Percentiles rank a stretch among this genome's conserved stretches.
These are phyloP conservation scores for Dallia pectoralis DNA, from an alignment of 2,797 vertebrate species.

Conservation along the genomic window DNA sequence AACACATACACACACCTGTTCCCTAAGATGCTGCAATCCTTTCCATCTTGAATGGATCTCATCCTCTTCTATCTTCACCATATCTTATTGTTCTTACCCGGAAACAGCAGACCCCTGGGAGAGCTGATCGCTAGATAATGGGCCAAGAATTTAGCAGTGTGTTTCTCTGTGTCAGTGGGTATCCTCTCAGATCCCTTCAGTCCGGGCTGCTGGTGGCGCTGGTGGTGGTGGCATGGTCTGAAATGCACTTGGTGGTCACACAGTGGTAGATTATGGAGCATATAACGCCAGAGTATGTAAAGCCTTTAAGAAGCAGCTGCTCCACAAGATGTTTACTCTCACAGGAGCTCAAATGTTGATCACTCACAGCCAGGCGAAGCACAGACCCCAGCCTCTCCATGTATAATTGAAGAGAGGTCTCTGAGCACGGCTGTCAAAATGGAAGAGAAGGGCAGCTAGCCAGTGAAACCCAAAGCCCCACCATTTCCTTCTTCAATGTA, in stretches of 20 bases:
- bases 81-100: conserved; percentile 18
- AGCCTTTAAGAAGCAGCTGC: conserved; percentile 73
- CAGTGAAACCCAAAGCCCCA: conserved; percentile 47
- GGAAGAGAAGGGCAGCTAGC: conserved; percentile 59
- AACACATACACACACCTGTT: conserved; percentile 4
- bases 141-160: conserved; percentile 21
- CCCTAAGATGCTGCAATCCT: background rate
- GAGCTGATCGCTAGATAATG: conserved; percentile 48
- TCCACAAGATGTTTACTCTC: conserved; percentile 72
- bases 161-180: background rate
- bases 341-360: conserved; percentile 78
- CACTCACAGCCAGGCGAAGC: conserved; percentile 59
- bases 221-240: conserved; percentile 30
- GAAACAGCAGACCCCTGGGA: conserved; percentile 23
- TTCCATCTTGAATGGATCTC: background rate
- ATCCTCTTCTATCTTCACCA: background rate
- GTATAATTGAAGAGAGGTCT: conserved; percentile 73
- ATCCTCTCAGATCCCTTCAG: background rate
- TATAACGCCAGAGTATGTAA: conserved; percentile 58
- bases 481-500: conserved; percentile 50
- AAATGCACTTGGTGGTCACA: conserved; percentile 33
- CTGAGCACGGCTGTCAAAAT: conserved; percentile 55
- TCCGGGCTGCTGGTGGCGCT: conserved; percentile 22
- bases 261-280: conserved; percentile 42
- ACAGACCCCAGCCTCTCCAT: conserved; percentile 51